phyloP scores from a whole-genome alignment of 2,888 invertebrate genomes.

The Chymomyza procnemis region DNA sequence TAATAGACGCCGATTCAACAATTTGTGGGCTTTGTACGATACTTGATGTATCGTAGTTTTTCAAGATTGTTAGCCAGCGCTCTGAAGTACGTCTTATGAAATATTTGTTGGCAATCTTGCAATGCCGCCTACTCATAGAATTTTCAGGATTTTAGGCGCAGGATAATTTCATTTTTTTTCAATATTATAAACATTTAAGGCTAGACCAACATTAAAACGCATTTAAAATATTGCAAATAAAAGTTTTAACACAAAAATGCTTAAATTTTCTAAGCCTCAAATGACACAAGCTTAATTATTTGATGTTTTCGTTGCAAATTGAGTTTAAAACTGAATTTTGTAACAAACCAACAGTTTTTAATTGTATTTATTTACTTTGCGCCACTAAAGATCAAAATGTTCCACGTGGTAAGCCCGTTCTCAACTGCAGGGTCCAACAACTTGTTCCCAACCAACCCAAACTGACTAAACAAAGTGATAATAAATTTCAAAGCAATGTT shows the following conservation, averaged over 20 bases:
- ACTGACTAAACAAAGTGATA: background rate
- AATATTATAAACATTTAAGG: too few species aligned
- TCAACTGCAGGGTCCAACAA: background rate
- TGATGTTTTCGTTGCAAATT: background rate
- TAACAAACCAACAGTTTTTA: background rate
- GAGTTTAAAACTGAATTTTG: background rate
- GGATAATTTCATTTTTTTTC: too few species aligned
- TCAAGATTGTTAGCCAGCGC: too few species aligned
- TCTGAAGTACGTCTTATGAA: too few species aligned
- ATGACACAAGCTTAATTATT: background rate
- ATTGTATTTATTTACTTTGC: background rate
- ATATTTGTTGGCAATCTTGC: too few species aligned
- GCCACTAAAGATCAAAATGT: background rate
- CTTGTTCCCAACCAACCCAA: slow-evolving; percentile 7
- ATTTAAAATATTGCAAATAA: background rate
- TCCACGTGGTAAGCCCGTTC: background rate
- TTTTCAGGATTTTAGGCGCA: too few species aligned
- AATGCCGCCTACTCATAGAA: too few species aligned
- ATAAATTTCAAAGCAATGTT: background rate
- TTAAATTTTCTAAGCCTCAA: background rate
- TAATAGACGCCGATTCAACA: too few species aligned
- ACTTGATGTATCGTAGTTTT: too few species aligned
- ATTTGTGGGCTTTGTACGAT: too few species aligned
- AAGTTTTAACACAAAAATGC: background rate
- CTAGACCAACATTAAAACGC: background rate